Base-by-base conservation (phyloP, 2,113 vertebrate species). In the Lanius collurio region DNA sequence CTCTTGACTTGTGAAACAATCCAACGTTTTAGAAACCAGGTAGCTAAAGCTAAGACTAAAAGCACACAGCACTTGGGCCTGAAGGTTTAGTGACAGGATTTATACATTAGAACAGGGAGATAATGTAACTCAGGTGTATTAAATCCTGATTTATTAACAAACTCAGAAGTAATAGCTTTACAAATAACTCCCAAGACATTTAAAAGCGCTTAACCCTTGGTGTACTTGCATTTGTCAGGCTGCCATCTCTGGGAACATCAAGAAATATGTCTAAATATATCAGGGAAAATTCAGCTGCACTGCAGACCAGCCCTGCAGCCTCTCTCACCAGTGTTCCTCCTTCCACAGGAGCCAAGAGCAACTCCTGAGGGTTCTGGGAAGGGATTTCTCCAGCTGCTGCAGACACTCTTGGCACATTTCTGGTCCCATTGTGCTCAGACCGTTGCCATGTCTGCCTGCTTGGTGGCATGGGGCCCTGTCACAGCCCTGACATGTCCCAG, bases 101-200 rank as follows among this genome's bases (percentile, higher is more conserved):
- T 97, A 95, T 91, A 94, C 91, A 90, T 87, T 87, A 95, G 94
- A 97, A 97, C 62, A 30, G 88, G 83, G 90, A 96, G 93, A 97
- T 97, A 95, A 97, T 95, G 92, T 94, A 97, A 93, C 92, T 94
- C 95, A 97, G 95, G 93, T 97, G 94, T 94, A 95, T 96, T 97
- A 97, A 97, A 97, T 94, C 93, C 96, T 94, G 96, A 94, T 97
- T 97, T 97, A 96, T 96, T 96, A 97, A 97, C 94, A 91, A 96
- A 96, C 90, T 94, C 90, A 74, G 87, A 71, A 94, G 92, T 95
- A 94, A 96, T 95, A 90, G 94, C 94, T 97, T 96, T 96, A 92
- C 94, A 96, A 97, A 96, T 94, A 95, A 92, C 90, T 95, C 94
- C 95, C 94, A 77, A 94, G 96, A 91, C 84, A 70, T 93, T 93